Base-by-base conservation (phyloP, 2,888 invertebrate species). In the Micropterix aruncella region DNA sequence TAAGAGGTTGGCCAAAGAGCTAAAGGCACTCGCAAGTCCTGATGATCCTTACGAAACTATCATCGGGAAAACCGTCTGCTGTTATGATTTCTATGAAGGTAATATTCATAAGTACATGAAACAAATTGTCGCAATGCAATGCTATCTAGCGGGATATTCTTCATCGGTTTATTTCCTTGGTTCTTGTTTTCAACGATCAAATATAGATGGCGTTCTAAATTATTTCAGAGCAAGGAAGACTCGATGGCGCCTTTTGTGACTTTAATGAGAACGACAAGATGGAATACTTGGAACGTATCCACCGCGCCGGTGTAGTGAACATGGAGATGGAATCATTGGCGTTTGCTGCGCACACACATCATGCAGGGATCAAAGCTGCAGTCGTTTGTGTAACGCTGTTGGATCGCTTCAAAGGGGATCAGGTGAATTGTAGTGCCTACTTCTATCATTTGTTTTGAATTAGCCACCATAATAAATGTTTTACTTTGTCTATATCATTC, bases 81-180 rank as follows among this genome's bases (percentile, higher is more conserved):
- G 96, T 7, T 85, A 91, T 58, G 97, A 97, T 63, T 99, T 99
- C 62, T 99, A 97, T 62, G 97, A 99, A 77, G 94, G 88, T 83
- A 61, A 51, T 54, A 45, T 46, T 15, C n/a, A 38, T 15, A 38
- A 38, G n/a, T n/a, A n/a, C n/a, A n/a, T n/a, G n/a, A n/a, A n/a
- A n/a, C n/a, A n/a, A n/a, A n/a, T n/a, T n/a, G n/a, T n/a, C n/a
- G n/a, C n/a, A n/a, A n/a, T n/a, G n/a, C n/a, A n/a, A n/a, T n/a
- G n/a, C n/a, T n/a, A n/a, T n/a, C n/a, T n/a, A n/a, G n/a, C n/a
- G n/a, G n/a, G n/a, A n/a, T n/a, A n/a, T n/a, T n/a, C n/a, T n/a
- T n/a, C n/a, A n/a, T n/a, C n/a, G n/a, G n/a, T n/a, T n/a, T n/a
- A n/a, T n/a, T n/a, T n/a, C n/a, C n/a, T n/a, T n/a, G n/a, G n/a